Evolutionary conservation across 2,113 vertebrate genomes (phyloP).

Genomic region (rabbit (Oryctolagus cuniculus)): mOryCun1.1 NC_091436.1:128201501-128202000

Average conservation of each 20-base stretch:
- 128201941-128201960: too few relatives aligned
- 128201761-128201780: neutral
- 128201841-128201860: too few relatives aligned
- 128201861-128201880: too few relatives aligned
- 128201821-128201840: neutral
- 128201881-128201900: too few relatives aligned
- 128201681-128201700: too few relatives aligned
- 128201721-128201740: neutral
- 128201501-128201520: neutral
- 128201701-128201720: fast-evolving
- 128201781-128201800: neutral
- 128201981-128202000: too few relatives aligned
- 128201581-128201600: neutral
- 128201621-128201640: neutral
- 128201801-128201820: neutral
- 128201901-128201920: too few relatives aligned
- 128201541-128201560: neutral
- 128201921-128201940: too few relatives aligned
- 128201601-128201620: neutral
- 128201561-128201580: neutral
- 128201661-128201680: neutral
- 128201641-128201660: too few relatives aligned
- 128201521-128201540: fast-evolving
- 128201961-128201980: neutral
- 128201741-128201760: neutral